phyloP scores from a whole-genome alignment of 2,113 vertebrate genomes.

The Pavo muticus region DNA sequence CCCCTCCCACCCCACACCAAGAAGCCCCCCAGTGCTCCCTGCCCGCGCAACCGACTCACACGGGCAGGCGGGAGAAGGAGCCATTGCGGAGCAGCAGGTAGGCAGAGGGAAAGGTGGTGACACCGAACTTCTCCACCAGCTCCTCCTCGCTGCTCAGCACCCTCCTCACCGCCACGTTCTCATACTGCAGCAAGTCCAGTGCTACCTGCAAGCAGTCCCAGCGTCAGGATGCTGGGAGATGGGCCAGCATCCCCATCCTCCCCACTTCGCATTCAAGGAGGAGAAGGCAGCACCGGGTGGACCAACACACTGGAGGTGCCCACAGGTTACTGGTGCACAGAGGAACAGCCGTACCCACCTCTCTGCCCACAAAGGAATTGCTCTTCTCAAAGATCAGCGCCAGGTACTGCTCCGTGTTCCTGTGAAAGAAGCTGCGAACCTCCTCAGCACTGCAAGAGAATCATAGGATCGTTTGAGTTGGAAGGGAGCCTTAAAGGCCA shows the following conservation, averaged over 20 bases:
- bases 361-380: conserved; percentile 87
- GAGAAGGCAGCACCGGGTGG: neutral
- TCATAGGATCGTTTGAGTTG: too few relatives aligned
- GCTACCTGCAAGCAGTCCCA: conserved; percentile 78
- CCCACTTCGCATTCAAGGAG: neutral
- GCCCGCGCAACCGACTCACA: conserved; percentile 80
- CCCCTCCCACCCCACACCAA: neutral
- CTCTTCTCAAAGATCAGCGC: conserved; percentile 88
- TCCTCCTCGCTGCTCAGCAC: conserved; percentile 81
- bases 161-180: conserved; percentile 86
- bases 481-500: too few relatives aligned
- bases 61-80: conserved; percentile 78
- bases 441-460: conserved; percentile 81
- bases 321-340: neutral
- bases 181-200: conserved; percentile 90
- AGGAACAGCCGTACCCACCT: conserved; percentile 79
- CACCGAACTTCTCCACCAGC: conserved; percentile 80
- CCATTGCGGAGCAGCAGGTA: conserved; percentile 84
- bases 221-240: neutral
- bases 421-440: conserved; percentile 85
- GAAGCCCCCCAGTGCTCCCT: too few relatives aligned
- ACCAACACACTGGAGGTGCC: neutral
- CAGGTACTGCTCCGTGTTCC: conserved; percentile 82
- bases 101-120: conserved; percentile 88
- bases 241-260: neutral